Conservation (phyloP, 2,888 invertebrate species). For the Teleogryllus oceanicus region DNA sequence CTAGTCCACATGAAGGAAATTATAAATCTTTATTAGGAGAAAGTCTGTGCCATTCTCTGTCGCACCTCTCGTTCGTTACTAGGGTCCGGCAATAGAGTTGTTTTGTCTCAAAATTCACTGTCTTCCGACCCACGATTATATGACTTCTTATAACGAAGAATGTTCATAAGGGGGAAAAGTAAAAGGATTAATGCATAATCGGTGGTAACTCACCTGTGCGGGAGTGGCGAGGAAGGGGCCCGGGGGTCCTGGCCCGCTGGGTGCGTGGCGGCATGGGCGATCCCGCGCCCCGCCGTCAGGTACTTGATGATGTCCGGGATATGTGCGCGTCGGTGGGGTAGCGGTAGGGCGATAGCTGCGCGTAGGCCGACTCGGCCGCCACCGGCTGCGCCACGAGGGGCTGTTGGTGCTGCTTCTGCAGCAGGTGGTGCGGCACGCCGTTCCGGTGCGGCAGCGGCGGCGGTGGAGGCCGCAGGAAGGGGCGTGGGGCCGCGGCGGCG, state of each 20-base stretch:
- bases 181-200: neutral
- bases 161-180: too few relatives aligned
- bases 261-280: constrained; percentile 22
- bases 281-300: constrained; percentile 40
- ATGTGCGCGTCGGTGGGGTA: constrained; percentile 45
- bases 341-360: constrained; percentile 46
- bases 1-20: too few relatives aligned
- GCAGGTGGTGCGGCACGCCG: neutral
- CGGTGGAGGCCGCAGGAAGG: neutral
- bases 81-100: too few relatives aligned
- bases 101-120: too few relatives aligned
- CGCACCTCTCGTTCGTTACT: too few relatives aligned
- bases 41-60: too few relatives aligned
- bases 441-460: neutral
- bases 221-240: neutral
- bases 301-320: constrained; percentile 49
- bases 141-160: too few relatives aligned
- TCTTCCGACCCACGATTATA: too few relatives aligned
- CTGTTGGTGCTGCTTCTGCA: neutral
- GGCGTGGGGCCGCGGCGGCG: neutral
- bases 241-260: neutral
- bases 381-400: neutral
- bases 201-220: neutral
- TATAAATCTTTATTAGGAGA: too few relatives aligned
- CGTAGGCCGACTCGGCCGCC: constrained; percentile 40